Base-by-base conservation (phyloP, 2,113 vertebrate genomes). In the Gobiocypris rarus region DNA sequence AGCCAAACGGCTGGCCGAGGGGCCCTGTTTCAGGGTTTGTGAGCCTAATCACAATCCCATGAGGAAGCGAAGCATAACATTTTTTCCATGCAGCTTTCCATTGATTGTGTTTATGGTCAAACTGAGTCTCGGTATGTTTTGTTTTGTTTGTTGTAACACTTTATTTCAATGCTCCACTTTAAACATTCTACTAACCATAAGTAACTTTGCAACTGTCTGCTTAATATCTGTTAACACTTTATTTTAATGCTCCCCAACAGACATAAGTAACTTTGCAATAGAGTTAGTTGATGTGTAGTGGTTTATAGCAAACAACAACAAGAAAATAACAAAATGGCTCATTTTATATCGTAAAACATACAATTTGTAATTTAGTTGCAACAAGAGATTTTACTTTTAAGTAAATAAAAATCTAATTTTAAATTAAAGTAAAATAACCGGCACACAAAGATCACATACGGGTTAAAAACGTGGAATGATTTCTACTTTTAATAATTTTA, bases 11-110 rank as follows among this genome's bases (percentile, higher is more conserved):
- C 86, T 86, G 90, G 83, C 88, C 88, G 88, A 86, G 79, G 92
- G 90, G 92, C 91, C 92, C 92, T 87, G 86, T 89, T 89, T 92
- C 69, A 83, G 89, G 91, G 91, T 90, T 92, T 91, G 92, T 91
- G 90, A 87, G 87, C 91, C 90, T 93, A 93, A 93, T 93, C 93
- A 92, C 93, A 93, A 91, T 91, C 89, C 86, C 91, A 93, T 92
- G 93, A 93, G 91, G 81, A 88, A 89, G 83, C 89, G 81, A 87
- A 89, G 91, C 90, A 89, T 87, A 87, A 85, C 91, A 88, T 89
- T 91, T 87, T 38, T 89, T 89, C 84, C 86, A 79, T 88, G 84
- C 85, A 90, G 88, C 89, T 92, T 91, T 34, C 14, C 19, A 48
- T 48, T 31, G 24, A 67, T 34, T n/a, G 43, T 26, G 43, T 11